Base-by-base conservation (phyloP, 2,888 invertebrate genomes). In the Eupithecia subfuscata region DNA sequence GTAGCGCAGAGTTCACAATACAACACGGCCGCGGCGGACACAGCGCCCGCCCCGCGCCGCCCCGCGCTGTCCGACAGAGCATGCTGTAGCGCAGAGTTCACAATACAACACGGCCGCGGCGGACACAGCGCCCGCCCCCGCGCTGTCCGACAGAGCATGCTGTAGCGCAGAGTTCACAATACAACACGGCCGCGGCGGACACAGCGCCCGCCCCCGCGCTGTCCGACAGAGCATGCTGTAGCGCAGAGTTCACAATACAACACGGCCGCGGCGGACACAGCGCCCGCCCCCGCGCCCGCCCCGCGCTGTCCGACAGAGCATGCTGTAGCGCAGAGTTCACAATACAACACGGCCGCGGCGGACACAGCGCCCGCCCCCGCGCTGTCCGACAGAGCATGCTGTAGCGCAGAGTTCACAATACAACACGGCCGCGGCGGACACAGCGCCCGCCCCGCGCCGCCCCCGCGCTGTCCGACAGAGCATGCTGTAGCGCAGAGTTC, bases 51-150 rank as follows among this genome's bases (percentile, higher is more conserved):
- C 22, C 30, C 67, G 69, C 60, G 22, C 2, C 12, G 60, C 0
- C 48, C 56, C 43, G 12, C 43, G 43, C 43, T 43, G 43, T 43
- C 16, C 25, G 12, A 30, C n/a, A n/a, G n/a, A n/a, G n/a, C n/a
- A n/a, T n/a, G n/a, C n/a, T n/a, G n/a, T n/a, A n/a, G n/a, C n/a
- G n/a, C n/a, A n/a, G n/a, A n/a, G n/a, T n/a, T n/a, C n/a, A n/a
- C n/a, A 65, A 73, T 68, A 37, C 67, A 65, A 63, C 73, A 70
- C 65, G 67, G 30, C 30, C 67, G 69, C 60, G 22, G 11, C 12
- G 60, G 56, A 8, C 11, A 2, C 22, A 6, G 0, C 56, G 18
- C n/a, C 56, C 43, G 43, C 43, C 0, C 48, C 56, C 43, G 12
- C 43, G 43, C 43, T 43, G 43, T 43, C 16, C 25, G 12, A 30